Conservation (phyloP, 2,113 vertebrate genomes). For the Phalacrocorax carbo region DNA sequence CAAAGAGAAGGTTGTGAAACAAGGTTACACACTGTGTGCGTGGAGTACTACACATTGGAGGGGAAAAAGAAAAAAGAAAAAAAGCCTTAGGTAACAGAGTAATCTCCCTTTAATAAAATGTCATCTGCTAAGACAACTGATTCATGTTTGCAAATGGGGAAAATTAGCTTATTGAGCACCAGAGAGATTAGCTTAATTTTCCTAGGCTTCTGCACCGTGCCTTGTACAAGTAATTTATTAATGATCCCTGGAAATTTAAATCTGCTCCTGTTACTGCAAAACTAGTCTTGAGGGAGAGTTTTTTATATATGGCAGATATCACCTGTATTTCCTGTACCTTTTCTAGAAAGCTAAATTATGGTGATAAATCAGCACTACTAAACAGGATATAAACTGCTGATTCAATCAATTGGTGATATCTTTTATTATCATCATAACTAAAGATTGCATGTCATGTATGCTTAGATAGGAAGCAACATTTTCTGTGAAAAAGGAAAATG, state of each 20-base stretch:
- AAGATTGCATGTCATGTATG: background rate
- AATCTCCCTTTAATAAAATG: background rate
- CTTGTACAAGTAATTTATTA: background rate
- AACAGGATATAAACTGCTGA: background rate
- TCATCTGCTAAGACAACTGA: background rate
- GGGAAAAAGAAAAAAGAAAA: fast-evolving
- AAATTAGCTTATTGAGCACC: background rate
- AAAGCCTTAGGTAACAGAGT: background rate
- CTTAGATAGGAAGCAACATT: background rate
- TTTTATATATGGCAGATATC: background rate
- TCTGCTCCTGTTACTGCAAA: background rate
- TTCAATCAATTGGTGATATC: background rate
- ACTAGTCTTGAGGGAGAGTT: background rate
- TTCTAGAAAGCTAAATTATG: background rate
- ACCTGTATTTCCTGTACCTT: background rate
- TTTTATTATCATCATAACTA: background rate
- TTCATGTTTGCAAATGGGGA: background rate
- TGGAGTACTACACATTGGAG: background rate
- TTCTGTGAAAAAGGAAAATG: background rate
- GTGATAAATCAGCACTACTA: background rate
- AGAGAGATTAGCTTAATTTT: background rate
- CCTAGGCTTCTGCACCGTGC: background rate
- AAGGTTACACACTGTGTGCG: background rate
- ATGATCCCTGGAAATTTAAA: background rate
- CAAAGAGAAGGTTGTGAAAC: background rate